phyloP scores from a whole-genome alignment of 1,140 invertebrate genomes.

The Anastatus disparis region DNA sequence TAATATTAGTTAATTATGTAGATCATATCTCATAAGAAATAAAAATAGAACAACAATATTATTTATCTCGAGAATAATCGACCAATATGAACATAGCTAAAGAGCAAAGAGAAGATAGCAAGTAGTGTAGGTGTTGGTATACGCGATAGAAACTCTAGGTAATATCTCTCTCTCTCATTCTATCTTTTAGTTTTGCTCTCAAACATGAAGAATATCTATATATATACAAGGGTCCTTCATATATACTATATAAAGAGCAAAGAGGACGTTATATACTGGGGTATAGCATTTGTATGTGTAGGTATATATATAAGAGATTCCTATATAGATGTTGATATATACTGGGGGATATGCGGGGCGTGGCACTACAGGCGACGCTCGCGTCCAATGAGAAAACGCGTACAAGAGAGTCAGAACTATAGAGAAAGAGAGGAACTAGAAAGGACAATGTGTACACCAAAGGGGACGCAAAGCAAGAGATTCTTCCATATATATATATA shows the following conservation, averaged over 20 bases:
- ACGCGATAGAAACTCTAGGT: background rate
- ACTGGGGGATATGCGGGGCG: slow-evolving; percentile 57
- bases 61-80: too few species aligned
- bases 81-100: slow-evolving; percentile 20
- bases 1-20: too few species aligned
- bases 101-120: background rate
- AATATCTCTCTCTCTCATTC: slow-evolving; percentile 32
- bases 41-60: too few species aligned
- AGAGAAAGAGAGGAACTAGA: too few species aligned
- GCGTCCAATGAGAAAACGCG: slow-evolving; percentile 63
- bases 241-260: background rate
- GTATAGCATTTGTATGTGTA: too few species aligned
- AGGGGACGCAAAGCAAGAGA: slow-evolving; percentile 26
- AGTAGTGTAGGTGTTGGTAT: slow-evolving; percentile 34
- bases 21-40: background rate
- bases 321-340: slow-evolving; percentile 58
- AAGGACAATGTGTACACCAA: slow-evolving; percentile 63
- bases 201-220: too few species aligned
- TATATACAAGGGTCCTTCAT: slow-evolving; percentile 26
- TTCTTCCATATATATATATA: slow-evolving; percentile 30
- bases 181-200: slow-evolving; percentile 27
- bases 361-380: slow-evolving; percentile 63
- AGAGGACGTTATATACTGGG: too few species aligned
- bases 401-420: too few species aligned
- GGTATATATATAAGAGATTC: slow-evolving; percentile 30